A percentile compares a stretch with the other conserved stretches of the same genome.
phyloP scores from a whole-genome alignment of 2,113 vertebrate genomes.

The Stegastes partitus region DNA sequence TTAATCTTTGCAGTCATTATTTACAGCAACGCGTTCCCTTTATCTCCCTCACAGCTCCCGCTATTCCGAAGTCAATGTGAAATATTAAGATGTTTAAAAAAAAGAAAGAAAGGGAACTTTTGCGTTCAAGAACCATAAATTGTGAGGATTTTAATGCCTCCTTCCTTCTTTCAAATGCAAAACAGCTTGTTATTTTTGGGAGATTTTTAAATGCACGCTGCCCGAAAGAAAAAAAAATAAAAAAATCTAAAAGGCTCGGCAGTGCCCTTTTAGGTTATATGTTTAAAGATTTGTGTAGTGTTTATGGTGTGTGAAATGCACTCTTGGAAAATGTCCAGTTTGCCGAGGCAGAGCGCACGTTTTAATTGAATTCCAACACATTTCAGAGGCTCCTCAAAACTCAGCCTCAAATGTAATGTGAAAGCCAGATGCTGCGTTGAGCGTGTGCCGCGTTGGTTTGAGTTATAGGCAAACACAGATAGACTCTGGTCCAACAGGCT shows the following conservation, averaged over 20 bases:
- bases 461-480: slow-evolving; percentile 72
- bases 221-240: no score
- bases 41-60: slow-evolving; percentile 26
- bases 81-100: slow-evolving; percentile 58
- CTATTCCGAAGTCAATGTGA: slow-evolving; percentile 53
- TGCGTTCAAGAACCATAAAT: slow-evolving; percentile 69
- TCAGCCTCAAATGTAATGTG: slow-evolving; percentile 80
- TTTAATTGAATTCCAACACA: slow-evolving; percentile 84
- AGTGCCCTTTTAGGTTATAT: slow-evolving; percentile 76
- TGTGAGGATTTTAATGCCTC: slow-evolving; percentile 52
- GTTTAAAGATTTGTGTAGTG: slow-evolving; percentile 78
- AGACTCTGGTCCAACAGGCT: slow-evolving; percentile 73
- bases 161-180: slow-evolving; percentile 81
- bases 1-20: slow-evolving; percentile 64
- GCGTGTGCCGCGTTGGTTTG: slow-evolving; percentile 67
- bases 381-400: slow-evolving; percentile 81
- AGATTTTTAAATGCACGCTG: slow-evolving; percentile 60
- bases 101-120: slow-evolving; percentile 54
- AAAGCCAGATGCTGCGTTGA: slow-evolving; percentile 81
- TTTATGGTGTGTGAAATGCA: slow-evolving; percentile 83
- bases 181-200: slow-evolving; percentile 81
- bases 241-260: slow-evolving; percentile 70
- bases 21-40: slow-evolving; percentile 61
- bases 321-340: slow-evolving; percentile 82
- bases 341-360: slow-evolving; percentile 65